phyloP scores from a whole-genome alignment of 1,140 invertebrate genomes.

The Vanessa atalanta region DNA sequence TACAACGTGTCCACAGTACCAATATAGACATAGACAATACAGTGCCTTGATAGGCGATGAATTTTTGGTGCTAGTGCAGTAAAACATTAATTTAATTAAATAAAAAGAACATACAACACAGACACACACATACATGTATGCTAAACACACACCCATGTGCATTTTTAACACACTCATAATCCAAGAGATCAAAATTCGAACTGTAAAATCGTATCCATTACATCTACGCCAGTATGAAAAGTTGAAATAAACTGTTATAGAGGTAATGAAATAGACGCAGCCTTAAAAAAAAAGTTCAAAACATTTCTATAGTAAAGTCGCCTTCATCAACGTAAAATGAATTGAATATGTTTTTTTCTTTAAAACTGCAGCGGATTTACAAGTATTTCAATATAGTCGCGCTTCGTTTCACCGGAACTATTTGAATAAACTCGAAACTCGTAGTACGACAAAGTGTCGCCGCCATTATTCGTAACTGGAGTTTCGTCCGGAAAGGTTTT shows the following conservation, averaged over 20 bases:
- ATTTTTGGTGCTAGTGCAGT: no score
- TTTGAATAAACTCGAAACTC: conserved; percentile 22
- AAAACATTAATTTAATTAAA: no score
- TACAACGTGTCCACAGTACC: no score
- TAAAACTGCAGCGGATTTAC: conserved; percentile 18
- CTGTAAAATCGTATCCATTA: no score
- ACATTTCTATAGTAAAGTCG: not conserved
- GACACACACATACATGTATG: no score
- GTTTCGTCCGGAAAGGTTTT: conserved; percentile 13
- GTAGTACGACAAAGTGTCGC: conserved; percentile 23
- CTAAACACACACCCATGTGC: no score
- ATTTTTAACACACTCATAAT: no score
- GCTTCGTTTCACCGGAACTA: conserved; percentile 23
- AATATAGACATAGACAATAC: no score
- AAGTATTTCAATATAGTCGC: conserved; percentile 25
- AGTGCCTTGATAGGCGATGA: no score
- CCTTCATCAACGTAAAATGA: not conserved
- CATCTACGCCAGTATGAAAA: no score
- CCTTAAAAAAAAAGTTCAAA: not conserved
- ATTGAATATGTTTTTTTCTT: conserved; percentile 7
- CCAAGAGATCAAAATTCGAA: no score
- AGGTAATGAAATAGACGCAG: not conserved
- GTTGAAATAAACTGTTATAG: not conserved
- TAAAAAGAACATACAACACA: no score
- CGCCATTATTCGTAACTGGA: conserved; percentile 20